Conservation (phyloP, 2,797 vertebrate genomes). For the Cebuella pygmaea region DNA sequence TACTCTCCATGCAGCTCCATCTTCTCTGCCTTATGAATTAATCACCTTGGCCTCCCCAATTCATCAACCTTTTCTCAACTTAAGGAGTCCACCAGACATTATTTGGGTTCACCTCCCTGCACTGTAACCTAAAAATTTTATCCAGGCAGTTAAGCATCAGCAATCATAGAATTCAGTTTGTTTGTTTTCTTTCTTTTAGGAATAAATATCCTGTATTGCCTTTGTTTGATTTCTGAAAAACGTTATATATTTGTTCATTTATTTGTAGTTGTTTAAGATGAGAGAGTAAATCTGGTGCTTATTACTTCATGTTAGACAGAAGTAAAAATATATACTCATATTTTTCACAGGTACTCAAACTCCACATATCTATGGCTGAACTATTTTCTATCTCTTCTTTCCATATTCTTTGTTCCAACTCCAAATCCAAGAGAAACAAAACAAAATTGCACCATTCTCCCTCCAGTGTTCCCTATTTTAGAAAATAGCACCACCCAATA, state of each 20-base stretch:
- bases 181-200: not conserved
- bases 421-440: conserved; percentile 3
- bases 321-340: not conserved
- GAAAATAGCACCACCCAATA: not conserved
- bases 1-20: not conserved
- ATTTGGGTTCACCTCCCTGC: not conserved
- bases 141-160: not conserved
- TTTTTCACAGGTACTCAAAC: not conserved
- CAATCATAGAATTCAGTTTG: not conserved
- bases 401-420: not conserved
- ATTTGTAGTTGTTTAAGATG: not conserved
- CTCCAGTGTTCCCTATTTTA: not conserved
- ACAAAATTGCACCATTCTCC: not conserved
- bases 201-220: not conserved
- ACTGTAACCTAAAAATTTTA: not conserved
- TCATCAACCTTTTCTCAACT: not conserved
- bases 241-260: not conserved
- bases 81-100: not conserved
- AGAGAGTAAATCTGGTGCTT: not conserved
- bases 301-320: not conserved
- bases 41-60: not conserved
- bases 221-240: conserved; percentile 3
- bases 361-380: not conserved
- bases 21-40: not conserved
- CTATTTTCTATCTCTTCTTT: not conserved